Base-by-base conservation (phyloP, 2,113 vertebrate genomes). In the Hyla sarda region DNA sequence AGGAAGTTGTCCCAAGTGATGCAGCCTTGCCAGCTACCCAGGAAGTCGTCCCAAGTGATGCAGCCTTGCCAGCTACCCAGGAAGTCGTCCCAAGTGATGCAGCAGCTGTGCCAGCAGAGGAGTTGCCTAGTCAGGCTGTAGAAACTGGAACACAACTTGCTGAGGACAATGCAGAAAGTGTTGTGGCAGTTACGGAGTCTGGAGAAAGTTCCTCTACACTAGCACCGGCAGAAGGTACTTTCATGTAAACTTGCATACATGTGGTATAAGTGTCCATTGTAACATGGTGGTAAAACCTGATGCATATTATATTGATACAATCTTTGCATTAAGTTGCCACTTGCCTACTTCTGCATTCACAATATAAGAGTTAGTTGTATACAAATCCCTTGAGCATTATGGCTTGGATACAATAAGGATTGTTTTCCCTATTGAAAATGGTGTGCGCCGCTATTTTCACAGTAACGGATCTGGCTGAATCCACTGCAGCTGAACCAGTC, bases 191-290 rank as follows among this genome's bases (percentile, higher is more conserved):
- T 69, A n/a, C 25, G n/a, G 58, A 34, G 14, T 13, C 13, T 85
- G 30, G 4, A 62, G 50, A 50, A 47, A 30, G 1, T 34, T 32
- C 74, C 21, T 23, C 83, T 78, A 78, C 28, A 12, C 28, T 17
- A 1, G 16, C 58, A 67, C 56, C 60, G 48, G 23, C 56, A 37
- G 25, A 67, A 78, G 74, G 83, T 78, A 32, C 14, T 47, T 78
- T 14, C 14, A 13, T 50, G 12, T 12, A 11, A 25, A 47, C 23
- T 21, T 74, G 5, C 9, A 30, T 30, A 32, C 25, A 2, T 67
- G 2, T 3, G 0, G 11, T 5, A 32, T 52, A 3, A 19, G 16
- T 50, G 58, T 60, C 2, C n/a, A 60, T 60, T 10, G 32, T 50
- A 2, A 1, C 25, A 14, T 23, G 37, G 14, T 16, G 37, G 3